phyloP scores from a whole-genome alignment of 1,140 invertebrate species.

The Drosophila insularis region DNA sequence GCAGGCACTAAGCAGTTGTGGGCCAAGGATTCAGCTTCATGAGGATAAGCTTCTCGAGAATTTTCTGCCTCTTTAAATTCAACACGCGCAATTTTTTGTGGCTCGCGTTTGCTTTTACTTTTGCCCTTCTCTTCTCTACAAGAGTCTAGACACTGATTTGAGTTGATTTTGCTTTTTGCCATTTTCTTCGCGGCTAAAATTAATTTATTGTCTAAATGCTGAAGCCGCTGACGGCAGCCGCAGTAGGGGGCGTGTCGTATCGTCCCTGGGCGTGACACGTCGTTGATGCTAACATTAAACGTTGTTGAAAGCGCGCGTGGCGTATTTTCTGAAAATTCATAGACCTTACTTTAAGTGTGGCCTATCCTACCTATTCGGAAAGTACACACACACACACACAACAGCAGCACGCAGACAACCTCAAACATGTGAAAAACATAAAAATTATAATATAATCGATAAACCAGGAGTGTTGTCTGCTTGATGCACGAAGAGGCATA shows the following conservation, averaged over 20 bases:
- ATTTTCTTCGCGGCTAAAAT: conserved; percentile 44
- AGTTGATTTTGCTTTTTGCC: conserved; percentile 48
- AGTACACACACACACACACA: background rate
- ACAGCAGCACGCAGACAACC: background rate
- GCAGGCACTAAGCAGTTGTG: background rate
- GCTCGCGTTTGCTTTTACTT: conserved; percentile 11
- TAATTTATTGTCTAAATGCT: conserved; percentile 73
- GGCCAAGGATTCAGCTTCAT: background rate
- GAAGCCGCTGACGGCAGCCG: background rate
- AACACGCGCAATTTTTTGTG: conserved; percentile 47
- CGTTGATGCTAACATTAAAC: conserved; percentile 67
- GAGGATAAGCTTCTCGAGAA: conserved; percentile 16
- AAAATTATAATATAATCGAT: conserved; percentile 39
- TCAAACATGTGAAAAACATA: conserved; percentile 11
- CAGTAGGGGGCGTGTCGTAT: background rate
- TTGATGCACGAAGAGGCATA: conserved; percentile 41
- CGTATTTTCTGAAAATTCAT: conserved; percentile 62
- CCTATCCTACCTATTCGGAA: background rate
- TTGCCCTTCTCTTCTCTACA: conserved; percentile 24
- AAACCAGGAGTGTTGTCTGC: conserved; percentile 30
- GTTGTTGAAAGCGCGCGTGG: conserved; percentile 66
- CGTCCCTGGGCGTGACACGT: conserved; percentile 52
- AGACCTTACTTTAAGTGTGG: conserved; percentile 47
- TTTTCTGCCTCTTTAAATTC: conserved; percentile 60
- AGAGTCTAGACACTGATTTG: conserved; percentile 72